Conservation (phyloP, 2,797 vertebrate species). For the Gambelia wislizenii region DNA sequence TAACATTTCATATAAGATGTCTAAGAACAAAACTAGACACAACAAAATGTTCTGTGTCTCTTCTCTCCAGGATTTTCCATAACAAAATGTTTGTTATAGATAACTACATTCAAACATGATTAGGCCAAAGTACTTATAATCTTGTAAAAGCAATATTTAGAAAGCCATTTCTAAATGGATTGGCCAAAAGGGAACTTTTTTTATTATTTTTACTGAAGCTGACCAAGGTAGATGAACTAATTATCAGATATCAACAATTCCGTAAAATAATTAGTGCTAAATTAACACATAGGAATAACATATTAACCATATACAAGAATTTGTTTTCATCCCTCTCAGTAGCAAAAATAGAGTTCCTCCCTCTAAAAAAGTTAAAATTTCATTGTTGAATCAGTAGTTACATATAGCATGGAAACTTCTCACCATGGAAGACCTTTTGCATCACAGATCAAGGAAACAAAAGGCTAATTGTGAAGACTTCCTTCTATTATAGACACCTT, state of each 20-base stretch:
- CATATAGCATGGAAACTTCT: background rate
- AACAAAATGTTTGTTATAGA: conserved; percentile 1
- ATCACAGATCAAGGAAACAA: background rate
- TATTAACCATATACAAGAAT: background rate
- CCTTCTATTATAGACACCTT: background rate
- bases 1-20: background rate
- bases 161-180: background rate
- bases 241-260: background rate
- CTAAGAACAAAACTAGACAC: background rate
- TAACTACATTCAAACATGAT: background rate
- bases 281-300: background rate
- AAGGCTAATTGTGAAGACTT: background rate
- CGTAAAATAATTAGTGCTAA: background rate
- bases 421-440: too few relatives aligned
- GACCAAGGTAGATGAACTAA: background rate
- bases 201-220: background rate
- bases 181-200: background rate
- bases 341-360: background rate
- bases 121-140: background rate
- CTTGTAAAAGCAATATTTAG: background rate
- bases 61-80: background rate
- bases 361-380: background rate
- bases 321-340: background rate
- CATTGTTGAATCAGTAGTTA: background rate
- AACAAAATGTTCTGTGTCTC: background rate